Base-by-base conservation (phyloP, 2,888 invertebrate genomes). In the Callimorpha dominula region DNA sequence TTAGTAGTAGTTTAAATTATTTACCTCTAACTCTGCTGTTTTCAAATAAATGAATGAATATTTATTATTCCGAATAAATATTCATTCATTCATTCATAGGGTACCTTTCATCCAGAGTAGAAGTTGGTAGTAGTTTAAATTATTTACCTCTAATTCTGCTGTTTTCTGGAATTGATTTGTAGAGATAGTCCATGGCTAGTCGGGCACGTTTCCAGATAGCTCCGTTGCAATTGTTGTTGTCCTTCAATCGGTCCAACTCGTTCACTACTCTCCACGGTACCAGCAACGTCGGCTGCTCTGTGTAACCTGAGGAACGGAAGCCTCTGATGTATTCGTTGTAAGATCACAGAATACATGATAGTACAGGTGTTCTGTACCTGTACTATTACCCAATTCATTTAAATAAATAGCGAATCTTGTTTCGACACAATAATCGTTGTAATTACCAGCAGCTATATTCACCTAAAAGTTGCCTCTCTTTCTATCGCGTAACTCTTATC, bases 231-330 rank as follows among this genome's bases (percentile, higher is more conserved):
- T 94, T 94, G 57, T 95, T 94, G 74, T 93, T 93, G 83, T 94
- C 94, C 57, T 97, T 97, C 49, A 97, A 86, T 72, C 95, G 92
- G 81, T 97, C 97, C 75, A 97, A 78, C 86, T 97, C 97, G 78
- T 96, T 96, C 17, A 96, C 92, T 0, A 97, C 97, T 67, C 96
- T 94, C 96, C 96, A 97, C 0, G 97, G 97, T 0, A 97, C 94
- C 72, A 96, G 86, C 15, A 97, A 81, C 0, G 93, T 92, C 0
- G 96, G 95, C 71, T 91, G 93, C 70, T 93, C 92, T 0, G 78
- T 85, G 77, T 94, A 95, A n/a, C 94, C 95, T 95, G 74, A 15
- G 11, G 57, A 52, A 17, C 7, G 43, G 42, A 67, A 54, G 31
- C 6, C 20, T 15, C 11, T 14, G 49, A 46, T 40, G 15, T 17